Base-by-base conservation (phyloP, 2,888 invertebrate species). In the Polymixis flavicincta region DNA sequence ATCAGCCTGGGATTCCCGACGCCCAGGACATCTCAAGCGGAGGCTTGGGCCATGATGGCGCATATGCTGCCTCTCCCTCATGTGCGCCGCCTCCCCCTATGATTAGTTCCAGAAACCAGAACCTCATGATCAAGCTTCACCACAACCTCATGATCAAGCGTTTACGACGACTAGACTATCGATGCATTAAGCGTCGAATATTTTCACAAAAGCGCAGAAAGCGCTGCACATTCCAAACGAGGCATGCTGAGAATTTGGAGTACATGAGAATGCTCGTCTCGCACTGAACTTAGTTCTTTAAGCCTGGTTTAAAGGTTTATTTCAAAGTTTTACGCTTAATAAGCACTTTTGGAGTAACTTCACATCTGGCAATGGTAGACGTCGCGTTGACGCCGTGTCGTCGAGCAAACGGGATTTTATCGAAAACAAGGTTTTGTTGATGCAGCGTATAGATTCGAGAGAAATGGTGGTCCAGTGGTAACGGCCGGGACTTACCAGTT, bases 181-280 rank as follows among this genome's bases (percentile, higher is more conserved):
- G 45, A 52, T 55, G 61, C 50, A 74, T 22, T 70, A 60, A 82
- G 60, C 55, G 55, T 50, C 13, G 37, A 84, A 67, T 67, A 80
- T 84, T 71, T 75, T 72, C 45, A 70, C 45, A 52, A 50, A 70
- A 66, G 68, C 59, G 28, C 57, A 5, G 14, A 71, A 80, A 76
- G 61, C 48, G 37, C 28, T 64, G n/a, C 63, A 85, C 25, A 70
- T 84, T 67, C 52, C 59, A 64, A 37, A 37, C 52, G 11, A 76
- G 72, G 22, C 37, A 67, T 70, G 63, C 32, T 59, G 57, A 70
- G 85, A 76, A 82, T 81, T 55, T 73, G 5, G 59, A 81, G 59
- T 57, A 64, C 55, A 85, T 84, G 54, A 80, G 52, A 61, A 71
- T 52, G 50, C 45, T 60, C 55, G 59, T 61, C 64, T 65, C 13